Conservation (phyloP, 2,797 vertebrate genomes). For the Pterois miles region DNA sequence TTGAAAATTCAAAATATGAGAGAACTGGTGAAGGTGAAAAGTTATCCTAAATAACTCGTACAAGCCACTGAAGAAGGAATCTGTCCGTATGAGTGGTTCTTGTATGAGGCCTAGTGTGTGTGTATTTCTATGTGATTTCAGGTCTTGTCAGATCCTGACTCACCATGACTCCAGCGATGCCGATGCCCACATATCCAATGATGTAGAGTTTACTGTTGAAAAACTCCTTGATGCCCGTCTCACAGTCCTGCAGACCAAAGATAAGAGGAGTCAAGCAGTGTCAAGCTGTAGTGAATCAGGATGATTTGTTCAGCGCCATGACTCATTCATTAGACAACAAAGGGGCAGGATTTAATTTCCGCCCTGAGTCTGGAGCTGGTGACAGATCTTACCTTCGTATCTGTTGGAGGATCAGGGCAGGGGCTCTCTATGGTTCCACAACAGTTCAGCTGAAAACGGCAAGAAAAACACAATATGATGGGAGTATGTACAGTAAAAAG, state of each 20-base stretch:
- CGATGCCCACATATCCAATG: constrained; percentile 93
- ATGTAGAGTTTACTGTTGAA: constrained; percentile 91
- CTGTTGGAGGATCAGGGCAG: constrained; percentile 36
- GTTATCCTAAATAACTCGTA: too few relatives aligned
- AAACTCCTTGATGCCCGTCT: constrained; percentile 87
- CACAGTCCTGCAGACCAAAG: constrained; percentile 85
- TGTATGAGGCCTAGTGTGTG: not conserved
- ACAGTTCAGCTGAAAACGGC: constrained; percentile 76
- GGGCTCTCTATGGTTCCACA: constrained; percentile 64
- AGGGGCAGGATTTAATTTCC: not conserved
- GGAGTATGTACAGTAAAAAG: not conserved
- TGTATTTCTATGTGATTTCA: not conserved
- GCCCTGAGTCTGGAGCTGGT: not conserved
- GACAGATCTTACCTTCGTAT: constrained; percentile 62
- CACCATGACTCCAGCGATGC: constrained; percentile 95
- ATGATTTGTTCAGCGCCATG: not conserved
- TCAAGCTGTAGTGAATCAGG: not conserved
- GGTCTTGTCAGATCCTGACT: constrained; percentile 61
- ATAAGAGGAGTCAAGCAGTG: not conserved
- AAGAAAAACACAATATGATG: not conserved
- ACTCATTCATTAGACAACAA: constrained; percentile 1
- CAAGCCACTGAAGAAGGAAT: too few relatives aligned
- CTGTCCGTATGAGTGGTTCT: too few relatives aligned
- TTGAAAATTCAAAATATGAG: too few relatives aligned
- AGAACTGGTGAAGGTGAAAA: too few relatives aligned